These are phyloP conservation scores for Pangasius sanitwongsei DNA, from an alignment of 2,797 vertebrate species.

Conservation along the genomic window DNA sequence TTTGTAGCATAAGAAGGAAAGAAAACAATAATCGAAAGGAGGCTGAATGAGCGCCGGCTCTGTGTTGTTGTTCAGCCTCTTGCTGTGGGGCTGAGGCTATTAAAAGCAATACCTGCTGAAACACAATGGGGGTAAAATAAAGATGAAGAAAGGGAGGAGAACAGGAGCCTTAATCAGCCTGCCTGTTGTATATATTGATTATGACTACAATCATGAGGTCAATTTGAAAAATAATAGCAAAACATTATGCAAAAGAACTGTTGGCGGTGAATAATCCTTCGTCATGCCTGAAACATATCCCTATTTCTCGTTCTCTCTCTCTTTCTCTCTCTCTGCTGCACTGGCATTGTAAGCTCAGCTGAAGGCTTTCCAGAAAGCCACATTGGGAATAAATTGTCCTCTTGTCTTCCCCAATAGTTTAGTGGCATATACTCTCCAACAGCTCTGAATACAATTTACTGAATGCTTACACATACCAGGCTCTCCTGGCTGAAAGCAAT, in stretches of 20 bases:
- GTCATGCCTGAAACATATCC: slow-evolving; percentile 78
- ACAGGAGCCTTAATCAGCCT: slow-evolving; percentile 59
- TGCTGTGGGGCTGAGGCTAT: slow-evolving; percentile 55
- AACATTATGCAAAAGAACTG: slow-evolving; percentile 82
- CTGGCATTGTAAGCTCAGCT: slow-evolving; percentile 46
- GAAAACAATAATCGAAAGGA: slow-evolving; percentile 38
- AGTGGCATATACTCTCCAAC: slow-evolving; percentile 55
- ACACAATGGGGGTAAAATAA: slow-evolving; percentile 57
- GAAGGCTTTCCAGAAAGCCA: slow-evolving; percentile 54
- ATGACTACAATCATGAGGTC: slow-evolving; percentile 84
- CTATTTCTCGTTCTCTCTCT: slow-evolving; percentile 32
- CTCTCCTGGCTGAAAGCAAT: slow-evolving; percentile 59
- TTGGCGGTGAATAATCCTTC: slow-evolving; percentile 82
- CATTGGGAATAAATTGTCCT: slow-evolving; percentile 57
- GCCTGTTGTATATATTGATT: slow-evolving; percentile 81
- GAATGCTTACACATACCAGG: slow-evolving; percentile 54
- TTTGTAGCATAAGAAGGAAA: neutral
- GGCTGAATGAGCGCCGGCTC: neutral
- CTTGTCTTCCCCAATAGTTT: slow-evolving; percentile 58
- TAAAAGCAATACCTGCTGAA: slow-evolving; percentile 60
- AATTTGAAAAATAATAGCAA: slow-evolving; percentile 85
- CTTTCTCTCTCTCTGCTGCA: slow-evolving; percentile 7
- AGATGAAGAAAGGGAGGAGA: slow-evolving; percentile 49
- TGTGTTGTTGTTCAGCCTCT: slow-evolving; percentile 60
- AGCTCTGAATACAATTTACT: slow-evolving; percentile 53